Conservation (phyloP, 2,113 vertebrate genomes). For the Tupaia tana region DNA sequence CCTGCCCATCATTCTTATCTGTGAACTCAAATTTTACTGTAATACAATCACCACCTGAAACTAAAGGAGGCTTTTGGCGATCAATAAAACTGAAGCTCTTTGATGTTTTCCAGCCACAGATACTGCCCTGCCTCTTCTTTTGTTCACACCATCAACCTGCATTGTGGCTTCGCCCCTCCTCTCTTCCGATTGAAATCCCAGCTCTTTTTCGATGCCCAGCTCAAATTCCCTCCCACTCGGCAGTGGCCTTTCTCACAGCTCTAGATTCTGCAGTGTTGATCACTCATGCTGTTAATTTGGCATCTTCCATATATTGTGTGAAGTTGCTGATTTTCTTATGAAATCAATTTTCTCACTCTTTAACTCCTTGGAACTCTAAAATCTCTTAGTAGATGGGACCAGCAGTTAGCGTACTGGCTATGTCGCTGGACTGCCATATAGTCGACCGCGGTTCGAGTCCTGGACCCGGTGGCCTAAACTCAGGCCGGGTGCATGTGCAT, state of each 20-base stretch:
- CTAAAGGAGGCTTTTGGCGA: not conserved
- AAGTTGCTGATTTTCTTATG: not conserved
- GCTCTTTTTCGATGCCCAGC: constrained; percentile 23
- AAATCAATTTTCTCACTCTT: not conserved
- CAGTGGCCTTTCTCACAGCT: constrained; percentile 52
- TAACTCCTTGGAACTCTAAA: not conserved
- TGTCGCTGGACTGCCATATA: too few relatives aligned
- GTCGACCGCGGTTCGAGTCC: too few relatives aligned
- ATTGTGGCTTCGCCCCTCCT: not conserved
- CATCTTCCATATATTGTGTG: not conserved
- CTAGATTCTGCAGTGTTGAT: not conserved
- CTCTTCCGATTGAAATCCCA: constrained; percentile 36
- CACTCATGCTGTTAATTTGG: not conserved
- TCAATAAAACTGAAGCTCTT: constrained; percentile 31
- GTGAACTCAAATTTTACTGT: constrained; percentile 29
- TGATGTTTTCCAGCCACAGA: constrained; percentile 36
- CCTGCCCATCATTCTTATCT: constrained; percentile 54
- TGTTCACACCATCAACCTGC: not conserved
- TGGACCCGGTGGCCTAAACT: too few relatives aligned
- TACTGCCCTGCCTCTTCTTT: not conserved
- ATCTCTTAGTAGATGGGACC: not conserved
- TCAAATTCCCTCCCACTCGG: constrained; percentile 37
- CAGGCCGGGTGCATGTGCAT: too few relatives aligned
- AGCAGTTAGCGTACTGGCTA: too few relatives aligned
- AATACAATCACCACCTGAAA: not conserved